Conservation (phyloP, 37 sponge, comb jelly and placozoan species). For the Dysidea cf. avara region DNA sequence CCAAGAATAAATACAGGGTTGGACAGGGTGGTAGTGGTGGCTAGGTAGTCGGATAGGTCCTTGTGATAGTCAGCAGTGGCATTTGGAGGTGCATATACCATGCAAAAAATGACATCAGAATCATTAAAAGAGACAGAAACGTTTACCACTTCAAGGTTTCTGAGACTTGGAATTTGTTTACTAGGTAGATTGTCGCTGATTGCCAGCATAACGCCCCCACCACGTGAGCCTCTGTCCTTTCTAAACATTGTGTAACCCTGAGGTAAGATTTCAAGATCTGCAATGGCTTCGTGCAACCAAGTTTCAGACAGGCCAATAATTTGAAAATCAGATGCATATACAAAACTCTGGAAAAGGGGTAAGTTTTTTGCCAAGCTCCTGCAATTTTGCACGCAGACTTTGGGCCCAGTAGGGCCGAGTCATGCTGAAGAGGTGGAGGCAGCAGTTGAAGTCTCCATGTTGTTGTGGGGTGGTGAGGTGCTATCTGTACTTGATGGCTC, state of each 20-base stretch:
- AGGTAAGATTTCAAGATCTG: slow-evolving; percentile 26
- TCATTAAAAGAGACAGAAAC: not conserved
- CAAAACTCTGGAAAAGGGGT: slow-evolving; percentile 9
- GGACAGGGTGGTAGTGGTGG: not conserved
- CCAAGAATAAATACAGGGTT: slow-evolving; percentile 21
- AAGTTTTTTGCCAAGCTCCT: slow-evolving; percentile 35
- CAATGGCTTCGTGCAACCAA: slow-evolving; percentile 8
- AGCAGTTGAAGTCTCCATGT: too few relatives aligned
- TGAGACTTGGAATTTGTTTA: slow-evolving; percentile 8
- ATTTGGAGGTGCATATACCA: slow-evolving; percentile 18
- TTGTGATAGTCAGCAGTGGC: not conserved
- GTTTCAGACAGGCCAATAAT: slow-evolving; percentile 31
- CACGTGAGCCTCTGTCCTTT: slow-evolving; percentile 34
- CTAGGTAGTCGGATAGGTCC: not conserved
- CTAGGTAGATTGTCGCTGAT: slow-evolving; percentile 7
- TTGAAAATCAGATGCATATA: slow-evolving; percentile 8
- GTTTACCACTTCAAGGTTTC: slow-evolving; percentile 23
- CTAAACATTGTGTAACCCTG: slow-evolving; percentile 16
- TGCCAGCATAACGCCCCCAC: slow-evolving; percentile 44
- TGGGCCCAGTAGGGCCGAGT: too few relatives aligned
- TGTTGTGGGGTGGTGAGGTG: too few relatives aligned
- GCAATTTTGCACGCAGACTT: too few relatives aligned
- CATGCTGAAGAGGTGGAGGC: too few relatives aligned
- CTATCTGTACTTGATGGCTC: too few relatives aligned
- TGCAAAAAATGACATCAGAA: not conserved